These are phyloP conservation scores for Triplophysa bombifrons DNA, from an alignment of 2,797 vertebrate genomes.

Conservation along the genomic window DNA sequence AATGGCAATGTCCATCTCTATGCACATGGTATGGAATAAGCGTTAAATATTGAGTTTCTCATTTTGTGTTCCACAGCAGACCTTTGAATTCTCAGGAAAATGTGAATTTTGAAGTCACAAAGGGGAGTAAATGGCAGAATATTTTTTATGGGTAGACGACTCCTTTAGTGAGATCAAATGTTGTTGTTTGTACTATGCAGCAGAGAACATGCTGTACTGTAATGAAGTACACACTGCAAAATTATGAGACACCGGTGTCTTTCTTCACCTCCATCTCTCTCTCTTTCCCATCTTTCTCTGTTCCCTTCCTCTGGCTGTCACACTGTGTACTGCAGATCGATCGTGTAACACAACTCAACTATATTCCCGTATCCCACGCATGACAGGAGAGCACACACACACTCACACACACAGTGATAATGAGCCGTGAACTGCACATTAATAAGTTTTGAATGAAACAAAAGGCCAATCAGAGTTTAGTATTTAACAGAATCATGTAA, in stretches of 20 bases:
- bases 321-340: conserved; percentile 33
- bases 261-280: neutral
- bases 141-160: too few relatives aligned
- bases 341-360: conserved; percentile 66
- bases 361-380: conserved; percentile 58
- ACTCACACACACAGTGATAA: neutral
- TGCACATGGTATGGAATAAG: too few relatives aligned
- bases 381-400: conserved; percentile 29
- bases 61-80: too few relatives aligned
- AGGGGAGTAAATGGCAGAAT: too few relatives aligned
- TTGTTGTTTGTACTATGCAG: neutral
- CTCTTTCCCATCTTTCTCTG: neutral
- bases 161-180: too few relatives aligned
- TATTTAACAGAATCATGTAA: too few relatives aligned
- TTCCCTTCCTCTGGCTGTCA: neutral
- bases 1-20: too few relatives aligned
- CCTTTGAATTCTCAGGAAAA: too few relatives aligned
- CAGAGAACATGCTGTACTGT: neutral
- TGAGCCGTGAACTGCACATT: neutral
- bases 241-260: neutral
- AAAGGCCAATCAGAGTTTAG: neutral
- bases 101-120: too few relatives aligned
- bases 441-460: neutral
- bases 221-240: neutral
- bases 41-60: too few relatives aligned